Percentiles rank a stretch among this genome's conserved stretches.
Evolutionary conservation across 2,888 invertebrate species (phyloP).

Genomic region (Agonopterix subpropinquella): DNA sequence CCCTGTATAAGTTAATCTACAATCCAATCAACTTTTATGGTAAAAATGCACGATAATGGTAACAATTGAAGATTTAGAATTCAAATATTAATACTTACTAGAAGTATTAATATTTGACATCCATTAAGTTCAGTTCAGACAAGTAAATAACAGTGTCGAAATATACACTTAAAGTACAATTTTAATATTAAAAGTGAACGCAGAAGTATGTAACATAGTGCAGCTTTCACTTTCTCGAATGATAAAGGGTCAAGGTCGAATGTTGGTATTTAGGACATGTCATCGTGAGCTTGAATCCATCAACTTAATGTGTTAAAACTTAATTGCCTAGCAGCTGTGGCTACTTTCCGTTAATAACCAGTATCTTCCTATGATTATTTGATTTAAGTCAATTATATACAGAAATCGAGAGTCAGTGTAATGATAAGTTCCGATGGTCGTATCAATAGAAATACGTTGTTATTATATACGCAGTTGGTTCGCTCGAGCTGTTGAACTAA

Average conservation of each 20-base stretch:
- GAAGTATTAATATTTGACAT: constrained; percentile 27
- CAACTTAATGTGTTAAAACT: constrained; percentile 2
- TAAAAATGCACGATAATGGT: no score
- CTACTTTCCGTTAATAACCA: constrained; percentile 4
- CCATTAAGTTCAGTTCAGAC: constrained; percentile 21
- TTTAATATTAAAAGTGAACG: constrained; percentile 40
- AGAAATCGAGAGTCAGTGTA: constrained; percentile 9
- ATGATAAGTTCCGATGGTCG: constrained; percentile 3
- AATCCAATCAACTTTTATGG: no score
- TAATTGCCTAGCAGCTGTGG: constrained; percentile 2
- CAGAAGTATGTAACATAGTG: constrained; percentile 11
- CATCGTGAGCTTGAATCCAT: constrained; percentile 3
- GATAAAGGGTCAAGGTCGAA: constrained; percentile 59
- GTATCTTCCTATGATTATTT: background rate
- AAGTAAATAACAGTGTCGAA: constrained; percentile 28
- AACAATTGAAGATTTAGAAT: background rate
- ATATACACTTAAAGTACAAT: constrained; percentile 26
- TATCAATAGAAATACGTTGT: constrained; percentile 2
- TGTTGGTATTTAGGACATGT: constrained; percentile 30
- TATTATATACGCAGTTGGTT: constrained; percentile 20
- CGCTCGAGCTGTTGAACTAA: constrained; percentile 44
- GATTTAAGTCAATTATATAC: constrained; percentile 5
- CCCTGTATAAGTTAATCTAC: no score
- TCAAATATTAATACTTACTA: no score
- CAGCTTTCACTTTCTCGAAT: constrained; percentile 57